Evolutionary conservation across 2,797 vertebrate species (phyloP).

Genomic region (Peromyscus eremicus): DNA sequence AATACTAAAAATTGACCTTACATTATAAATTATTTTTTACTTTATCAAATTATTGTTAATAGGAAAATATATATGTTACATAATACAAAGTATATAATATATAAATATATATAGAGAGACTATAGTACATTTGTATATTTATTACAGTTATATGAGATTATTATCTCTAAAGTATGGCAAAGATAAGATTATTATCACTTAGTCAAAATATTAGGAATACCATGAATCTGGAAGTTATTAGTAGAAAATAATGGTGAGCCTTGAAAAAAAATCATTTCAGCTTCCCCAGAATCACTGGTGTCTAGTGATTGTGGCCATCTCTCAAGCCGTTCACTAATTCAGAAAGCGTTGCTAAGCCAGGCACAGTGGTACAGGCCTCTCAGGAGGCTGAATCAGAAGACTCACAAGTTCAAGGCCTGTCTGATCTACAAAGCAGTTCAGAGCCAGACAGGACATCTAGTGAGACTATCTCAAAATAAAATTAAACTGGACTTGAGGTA

Average conservation of each 20-base stretch:
- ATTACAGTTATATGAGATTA: background rate
- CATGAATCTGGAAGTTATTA: background rate
- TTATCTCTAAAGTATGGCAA: constrained; percentile 27
- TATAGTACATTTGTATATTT: constrained; percentile 17
- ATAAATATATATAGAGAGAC: background rate
- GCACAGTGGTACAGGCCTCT: background rate
- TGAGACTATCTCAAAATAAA: background rate
- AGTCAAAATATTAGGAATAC: constrained; percentile 21
- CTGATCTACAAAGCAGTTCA: background rate
- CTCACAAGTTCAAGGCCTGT: background rate
- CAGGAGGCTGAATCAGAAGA: background rate
- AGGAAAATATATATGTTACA: background rate
- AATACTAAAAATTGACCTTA: constrained; percentile 47
- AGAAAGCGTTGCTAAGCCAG: background rate
- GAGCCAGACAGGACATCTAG: background rate
- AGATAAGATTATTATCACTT: constrained; percentile 28
- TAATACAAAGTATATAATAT: background rate
- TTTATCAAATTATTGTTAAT: constrained; percentile 39
- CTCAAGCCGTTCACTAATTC: constrained; percentile 29
- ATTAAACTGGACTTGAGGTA: background rate
- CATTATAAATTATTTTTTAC: constrained; percentile 29
- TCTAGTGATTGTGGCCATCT: background rate
- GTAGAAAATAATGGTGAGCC: constrained; percentile 26
- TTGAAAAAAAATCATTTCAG: constrained; percentile 41
- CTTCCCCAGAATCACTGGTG: background rate